Percentiles rank a stretch among this genome's conserved stretches.
phyloP scores from a whole-genome alignment of 2,113 vertebrate species.

The Myotis yumanensis region DNA sequence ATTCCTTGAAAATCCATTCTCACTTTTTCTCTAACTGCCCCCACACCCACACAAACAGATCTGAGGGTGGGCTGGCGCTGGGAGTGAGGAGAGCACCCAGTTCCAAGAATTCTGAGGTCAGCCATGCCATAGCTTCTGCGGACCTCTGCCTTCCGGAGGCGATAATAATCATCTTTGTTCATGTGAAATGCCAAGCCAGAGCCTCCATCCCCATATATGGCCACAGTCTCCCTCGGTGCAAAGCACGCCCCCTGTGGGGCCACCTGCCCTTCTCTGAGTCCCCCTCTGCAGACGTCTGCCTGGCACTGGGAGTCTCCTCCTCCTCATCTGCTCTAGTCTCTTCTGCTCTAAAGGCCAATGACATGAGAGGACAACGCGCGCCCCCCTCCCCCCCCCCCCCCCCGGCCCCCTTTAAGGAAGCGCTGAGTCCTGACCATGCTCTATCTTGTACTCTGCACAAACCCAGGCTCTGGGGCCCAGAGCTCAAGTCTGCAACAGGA shows the following conservation, averaged over 20 bases:
- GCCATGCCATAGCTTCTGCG: neutral
- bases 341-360: neutral
- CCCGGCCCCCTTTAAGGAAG: neutral
- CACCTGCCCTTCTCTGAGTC: neutral
- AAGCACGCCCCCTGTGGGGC: neutral
- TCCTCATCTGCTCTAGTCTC: neutral
- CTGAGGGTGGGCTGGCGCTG: neutral
- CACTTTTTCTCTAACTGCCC: neutral
- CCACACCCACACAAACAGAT: neutral
- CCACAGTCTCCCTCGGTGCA: too few species aligned
- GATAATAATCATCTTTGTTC: neutral
- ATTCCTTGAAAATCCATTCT: neutral
- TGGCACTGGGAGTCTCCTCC: neutral
- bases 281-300: neutral
- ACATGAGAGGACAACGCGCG: too few species aligned
- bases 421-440: fast-evolving
- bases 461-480: neutral
- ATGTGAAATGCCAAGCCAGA: neutral
- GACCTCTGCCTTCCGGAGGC: neutral
- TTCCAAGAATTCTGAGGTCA: neutral
- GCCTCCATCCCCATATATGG: too few species aligned
- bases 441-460: neutral
- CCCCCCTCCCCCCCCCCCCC: fast-evolving
- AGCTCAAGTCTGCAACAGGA: neutral
- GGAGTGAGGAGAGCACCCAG: neutral